Evolutionary conservation across 2,888 invertebrate genomes (phyloP).

Genomic region (Andrena marginata): DNA sequence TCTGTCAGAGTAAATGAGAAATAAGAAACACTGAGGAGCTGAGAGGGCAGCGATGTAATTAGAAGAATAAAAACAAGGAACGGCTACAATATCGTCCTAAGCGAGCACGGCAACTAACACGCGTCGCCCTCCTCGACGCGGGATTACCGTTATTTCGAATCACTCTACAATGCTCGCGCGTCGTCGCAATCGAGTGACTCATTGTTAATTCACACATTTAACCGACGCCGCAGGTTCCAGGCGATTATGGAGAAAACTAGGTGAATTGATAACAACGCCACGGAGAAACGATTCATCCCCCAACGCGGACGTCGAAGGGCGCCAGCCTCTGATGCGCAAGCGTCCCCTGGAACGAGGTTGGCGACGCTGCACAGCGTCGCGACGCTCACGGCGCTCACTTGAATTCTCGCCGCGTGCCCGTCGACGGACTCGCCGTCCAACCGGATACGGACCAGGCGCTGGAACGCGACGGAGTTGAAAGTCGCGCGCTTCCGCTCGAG

Average conservation of each 20-base stretch:
- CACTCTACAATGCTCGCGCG: slow-evolving; percentile 12
- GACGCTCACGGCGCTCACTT: slow-evolving; percentile 79
- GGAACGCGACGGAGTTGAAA: slow-evolving; percentile 44
- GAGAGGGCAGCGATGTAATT: too few relatives aligned
- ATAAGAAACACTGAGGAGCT: too few relatives aligned
- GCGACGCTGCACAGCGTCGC: slow-evolving; percentile 69
- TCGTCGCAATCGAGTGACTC: slow-evolving; percentile 56
- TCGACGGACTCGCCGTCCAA: slow-evolving; percentile 68
- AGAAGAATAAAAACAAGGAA: too few relatives aligned
- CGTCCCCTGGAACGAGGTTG: slow-evolving; percentile 69
- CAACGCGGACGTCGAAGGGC: slow-evolving; percentile 60
- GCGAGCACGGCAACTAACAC: background rate
- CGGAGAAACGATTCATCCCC: slow-evolving; percentile 70
- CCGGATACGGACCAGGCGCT: slow-evolving; percentile 36
- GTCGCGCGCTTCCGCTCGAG: slow-evolving; percentile 37
- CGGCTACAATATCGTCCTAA: background rate
- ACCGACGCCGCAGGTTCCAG: slow-evolving; percentile 54
- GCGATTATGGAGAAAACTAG: slow-evolving; percentile 70
- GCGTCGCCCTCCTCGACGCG: too few relatives aligned
- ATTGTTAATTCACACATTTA: slow-evolving; percentile 64
- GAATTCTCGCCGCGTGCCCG: slow-evolving; percentile 81
- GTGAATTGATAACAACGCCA: slow-evolving; percentile 73
- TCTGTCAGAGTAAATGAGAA: too few relatives aligned
- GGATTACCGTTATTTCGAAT: slow-evolving; percentile 20
- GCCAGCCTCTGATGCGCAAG: slow-evolving; percentile 61